Base-by-base conservation (phyloP, 2,797 vertebrate genomes). In the Cuculus canorus region DNA sequence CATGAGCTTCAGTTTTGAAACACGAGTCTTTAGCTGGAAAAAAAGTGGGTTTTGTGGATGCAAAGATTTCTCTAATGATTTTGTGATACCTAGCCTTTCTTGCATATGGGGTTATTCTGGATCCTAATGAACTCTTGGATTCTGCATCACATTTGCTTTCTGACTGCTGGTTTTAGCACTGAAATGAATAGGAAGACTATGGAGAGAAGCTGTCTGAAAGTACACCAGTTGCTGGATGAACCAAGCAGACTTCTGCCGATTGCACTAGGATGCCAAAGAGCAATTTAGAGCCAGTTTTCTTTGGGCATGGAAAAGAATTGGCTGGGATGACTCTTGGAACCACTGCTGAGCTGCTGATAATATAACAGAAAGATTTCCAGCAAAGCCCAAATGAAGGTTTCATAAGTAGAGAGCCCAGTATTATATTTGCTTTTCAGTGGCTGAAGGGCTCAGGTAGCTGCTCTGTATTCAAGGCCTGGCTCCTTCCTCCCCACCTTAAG, bases 401-500 rank as follows among this genome's bases (percentile, higher is more conserved):
- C 39, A 21, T 14, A 73, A 37, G 24, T 61, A 70, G 21, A 70
- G 9, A 76, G 5, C 15, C 2, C 53, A 50, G 32, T 11, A 0
- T 39, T 73, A n/a, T 28, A 41, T 11, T 66, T 54, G 32, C 32
- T 30, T 94, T 88, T 43, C 41, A 60, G 28, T 61, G 50, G 35
- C 23, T 72, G 68, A 92, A 45, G 35, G 84, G 13, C 82, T 76
- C 35, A 89, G 8, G 66, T 65, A 73, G 61, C 64, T 88, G 52
- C 63, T 77, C 82, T 83, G 23, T 86, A 96, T 82, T 91, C 81
- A 52, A 77, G 77, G 50, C 17, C 69, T 84, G 50, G 56, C n/a
- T 87, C 35, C 39, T 89, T 73, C 52, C 48, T 87, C 30, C 52
- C 64, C 32, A 48, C 72, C 86, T 83, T 61, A 96, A 95, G 90